phyloP scores from a whole-genome alignment of 1,140 invertebrate species.

The Mycetomoellerius zeteki region DNA sequence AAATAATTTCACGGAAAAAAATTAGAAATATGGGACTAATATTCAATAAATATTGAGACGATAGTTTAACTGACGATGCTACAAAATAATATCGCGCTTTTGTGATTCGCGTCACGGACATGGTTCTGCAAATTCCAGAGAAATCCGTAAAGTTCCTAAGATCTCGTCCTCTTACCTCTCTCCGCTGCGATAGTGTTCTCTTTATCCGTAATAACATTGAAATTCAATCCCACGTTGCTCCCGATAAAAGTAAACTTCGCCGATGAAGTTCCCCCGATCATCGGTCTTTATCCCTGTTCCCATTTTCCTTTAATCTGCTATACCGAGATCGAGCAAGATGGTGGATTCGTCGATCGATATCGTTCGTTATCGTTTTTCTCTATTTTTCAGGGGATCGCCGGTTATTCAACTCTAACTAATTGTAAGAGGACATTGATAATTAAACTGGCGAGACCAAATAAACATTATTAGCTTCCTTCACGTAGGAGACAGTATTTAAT shows the following conservation, averaged over 20 bases:
- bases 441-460: constrained; percentile 19
- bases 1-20: neutral
- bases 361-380: constrained; percentile 26
- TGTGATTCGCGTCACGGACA: constrained; percentile 63
- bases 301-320: constrained; percentile 72
- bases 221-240: constrained; percentile 70
- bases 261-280: constrained; percentile 53
- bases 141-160: constrained; percentile 66
- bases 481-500: constrained; percentile 19
- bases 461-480: constrained; percentile 25
- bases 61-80: neutral
- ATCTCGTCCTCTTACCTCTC: neutral
- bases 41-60: constrained; percentile 30
- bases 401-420: constrained; percentile 20
- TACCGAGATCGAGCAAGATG: constrained; percentile 46
- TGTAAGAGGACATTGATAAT: constrained; percentile 15
- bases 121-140: constrained; percentile 64
- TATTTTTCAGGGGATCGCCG: constrained; percentile 8
- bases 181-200: constrained; percentile 37
- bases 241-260: constrained; percentile 66
- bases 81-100: constrained; percentile 46
- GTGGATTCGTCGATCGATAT: constrained; percentile 29
- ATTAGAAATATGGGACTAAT: constrained; percentile 10
- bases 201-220: constrained; percentile 72
- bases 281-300: constrained; percentile 67